Evolutionary conservation across 2,797 vertebrate species (phyloP).

Genomic region (Poecile montanus): DNA sequence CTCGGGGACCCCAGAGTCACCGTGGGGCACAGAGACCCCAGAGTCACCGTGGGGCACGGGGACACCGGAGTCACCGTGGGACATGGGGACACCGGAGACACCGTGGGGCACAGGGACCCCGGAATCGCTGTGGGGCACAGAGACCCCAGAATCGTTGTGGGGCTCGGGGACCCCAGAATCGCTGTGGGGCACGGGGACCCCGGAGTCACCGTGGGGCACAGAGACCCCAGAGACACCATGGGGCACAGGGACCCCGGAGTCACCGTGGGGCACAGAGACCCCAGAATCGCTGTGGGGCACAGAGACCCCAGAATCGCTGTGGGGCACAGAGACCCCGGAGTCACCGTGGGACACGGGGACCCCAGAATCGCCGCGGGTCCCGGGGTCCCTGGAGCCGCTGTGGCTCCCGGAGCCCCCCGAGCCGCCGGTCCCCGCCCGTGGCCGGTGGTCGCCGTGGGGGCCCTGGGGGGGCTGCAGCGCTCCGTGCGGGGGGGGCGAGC

Average conservation of each 20-base stretch:
- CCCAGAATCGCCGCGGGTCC: too few relatives aligned
- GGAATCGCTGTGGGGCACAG: background rate
- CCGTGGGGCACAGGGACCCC: background rate
- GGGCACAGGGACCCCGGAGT: too few relatives aligned
- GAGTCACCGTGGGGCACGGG: background rate
- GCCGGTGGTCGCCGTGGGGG: slow-evolving; percentile 80
- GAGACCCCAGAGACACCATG: background rate
- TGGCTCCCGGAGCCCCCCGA: background rate
- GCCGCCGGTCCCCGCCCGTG: background rate
- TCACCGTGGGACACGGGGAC: background rate
- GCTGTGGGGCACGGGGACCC: too few relatives aligned
- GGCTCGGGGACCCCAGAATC: too few relatives aligned
- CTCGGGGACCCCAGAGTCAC: too few relatives aligned
- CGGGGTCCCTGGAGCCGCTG: background rate
- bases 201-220: too few relatives aligned
- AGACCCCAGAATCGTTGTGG: too few relatives aligned
- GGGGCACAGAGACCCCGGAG: too few relatives aligned
- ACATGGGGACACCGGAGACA: too few relatives aligned
- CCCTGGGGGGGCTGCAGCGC: slow-evolving; percentile 76
- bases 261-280: too few relatives aligned
- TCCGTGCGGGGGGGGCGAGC: slow-evolving; percentile 89
- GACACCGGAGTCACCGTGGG: background rate
- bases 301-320: too few relatives aligned
- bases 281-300: background rate
- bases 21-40: too few relatives aligned